Evolutionary conservation across 1,140 invertebrate genomes (phyloP).

Genomic region (Steinernema feltiae): DNA sequence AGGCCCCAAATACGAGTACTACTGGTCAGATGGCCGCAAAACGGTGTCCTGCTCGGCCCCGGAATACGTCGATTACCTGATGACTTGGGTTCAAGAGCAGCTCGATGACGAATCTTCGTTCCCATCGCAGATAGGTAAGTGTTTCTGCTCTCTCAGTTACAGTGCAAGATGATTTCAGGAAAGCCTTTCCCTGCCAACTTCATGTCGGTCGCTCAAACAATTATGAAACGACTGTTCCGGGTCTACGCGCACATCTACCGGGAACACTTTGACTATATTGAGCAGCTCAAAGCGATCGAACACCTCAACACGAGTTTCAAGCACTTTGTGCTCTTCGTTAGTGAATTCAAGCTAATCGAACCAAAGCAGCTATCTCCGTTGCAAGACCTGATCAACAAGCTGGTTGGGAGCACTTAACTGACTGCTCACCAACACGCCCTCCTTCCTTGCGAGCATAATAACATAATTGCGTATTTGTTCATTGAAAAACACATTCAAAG

Average conservation of each 20-base stretch:
- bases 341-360: conserved; percentile 93
- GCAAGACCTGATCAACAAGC: neutral
- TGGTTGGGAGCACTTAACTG: neutral
- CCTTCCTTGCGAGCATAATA: neutral
- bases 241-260: conserved; percentile 99
- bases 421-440: neutral
- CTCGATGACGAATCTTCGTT: conserved; percentile 96
- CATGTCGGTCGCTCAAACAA: conserved; percentile 89
- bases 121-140: conserved; percentile 91
- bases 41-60: conserved; percentile 98
- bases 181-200: conserved; percentile 64
- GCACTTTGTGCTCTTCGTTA: conserved; percentile 98
- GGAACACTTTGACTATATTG: conserved; percentile 95
- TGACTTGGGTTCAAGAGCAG: conserved; percentile 99
- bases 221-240: conserved; percentile 85
- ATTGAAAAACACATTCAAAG: neutral
- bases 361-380: neutral
- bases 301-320: conserved; percentile 99
- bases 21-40: conserved; percentile 96
- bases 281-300: conserved; percentile 93
- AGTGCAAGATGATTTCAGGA: conserved; percentile 31
- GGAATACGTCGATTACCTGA: conserved; percentile 97
- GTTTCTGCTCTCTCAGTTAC: neutral
- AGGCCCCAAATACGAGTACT: conserved; percentile 98
- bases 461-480: neutral